Conservation (phyloP, 1,140 invertebrate genomes). For the Chrysoperla carnea region DNA sequence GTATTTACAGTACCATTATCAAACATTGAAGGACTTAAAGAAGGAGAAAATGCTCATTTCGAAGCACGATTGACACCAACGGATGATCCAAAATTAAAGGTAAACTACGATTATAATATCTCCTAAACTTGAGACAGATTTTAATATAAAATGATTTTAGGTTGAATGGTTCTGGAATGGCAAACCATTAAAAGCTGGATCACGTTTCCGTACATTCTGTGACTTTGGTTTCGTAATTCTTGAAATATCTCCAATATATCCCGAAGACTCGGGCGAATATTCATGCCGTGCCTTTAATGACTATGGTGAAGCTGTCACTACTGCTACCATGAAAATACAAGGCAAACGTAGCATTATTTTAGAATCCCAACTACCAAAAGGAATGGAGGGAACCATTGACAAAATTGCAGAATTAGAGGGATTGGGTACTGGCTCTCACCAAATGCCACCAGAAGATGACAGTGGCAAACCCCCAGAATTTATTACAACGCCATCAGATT, state of each 20-base stretch:
- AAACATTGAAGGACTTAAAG: conserved; percentile 67
- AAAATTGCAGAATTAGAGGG: conserved; percentile 88
- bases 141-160: conserved; percentile 17
- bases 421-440: conserved; percentile 43
- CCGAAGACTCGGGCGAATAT: conserved; percentile 87
- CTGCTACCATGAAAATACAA: conserved; percentile 75
- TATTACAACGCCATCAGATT: conserved; percentile 69
- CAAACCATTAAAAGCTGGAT: conserved; percentile 72
- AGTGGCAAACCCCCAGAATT: conserved; percentile 83
- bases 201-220: conserved; percentile 83
- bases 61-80: conserved; percentile 83
- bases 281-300: conserved; percentile 78
- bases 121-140: background rate
- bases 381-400: conserved; percentile 83
- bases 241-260: conserved; percentile 88
- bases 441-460: conserved; percentile 54
- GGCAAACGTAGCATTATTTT: conserved; percentile 82
- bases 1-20: conserved; percentile 79
- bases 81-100: conserved; percentile 85
- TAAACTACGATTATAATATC: conserved; percentile 15
- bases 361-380: conserved; percentile 79
- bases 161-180: conserved; percentile 95
- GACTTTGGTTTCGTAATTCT: conserved; percentile 90
- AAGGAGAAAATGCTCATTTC: conserved; percentile 88
- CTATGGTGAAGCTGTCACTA: conserved; percentile 86